A percentile compares a stretch with the other conserved stretches of the same genome.
Evolutionary conservation across 2,113 vertebrate species (phyloP).

Genomic region (Nycticebus coucang): DNA sequence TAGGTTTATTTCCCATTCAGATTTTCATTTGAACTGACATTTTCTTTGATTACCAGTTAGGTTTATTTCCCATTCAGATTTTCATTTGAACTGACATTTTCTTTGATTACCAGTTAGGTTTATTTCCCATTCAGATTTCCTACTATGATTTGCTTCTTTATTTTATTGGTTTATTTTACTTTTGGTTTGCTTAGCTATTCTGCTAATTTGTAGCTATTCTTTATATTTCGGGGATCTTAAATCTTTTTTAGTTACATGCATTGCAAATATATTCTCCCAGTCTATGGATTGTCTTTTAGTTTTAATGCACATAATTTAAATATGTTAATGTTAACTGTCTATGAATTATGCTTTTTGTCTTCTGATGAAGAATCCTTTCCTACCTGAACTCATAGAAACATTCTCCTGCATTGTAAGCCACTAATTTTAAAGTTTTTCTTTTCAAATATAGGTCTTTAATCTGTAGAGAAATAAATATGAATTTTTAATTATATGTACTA

Average conservation of each 20-base stretch:
- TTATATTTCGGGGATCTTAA: background rate
- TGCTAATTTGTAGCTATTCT: background rate
- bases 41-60: background rate
- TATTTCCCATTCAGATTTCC: constrained; percentile 1
- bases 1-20: constrained; percentile 15
- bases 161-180: constrained; percentile 2
- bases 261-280: background rate
- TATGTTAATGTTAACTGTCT: background rate
- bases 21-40: background rate
- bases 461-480: background rate
- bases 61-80: constrained; percentile 21
- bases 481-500: background rate
- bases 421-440: constrained; percentile 13
- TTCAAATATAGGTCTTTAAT: constrained; percentile 3
- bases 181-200: background rate
- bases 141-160: background rate
- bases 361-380: constrained; percentile 12
- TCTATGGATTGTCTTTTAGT: background rate
- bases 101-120: background rate
- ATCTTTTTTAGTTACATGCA: background rate
- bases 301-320: constrained; percentile 21
- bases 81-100: constrained; percentile 38
- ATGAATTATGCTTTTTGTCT: background rate
- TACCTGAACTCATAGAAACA: background rate
- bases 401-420: background rate